Percentiles rank a stretch among this genome's conserved stretches.
Conservation (phyloP, 2,888 invertebrate species). For the Imbricaverruca yamaguchii region DNA sequence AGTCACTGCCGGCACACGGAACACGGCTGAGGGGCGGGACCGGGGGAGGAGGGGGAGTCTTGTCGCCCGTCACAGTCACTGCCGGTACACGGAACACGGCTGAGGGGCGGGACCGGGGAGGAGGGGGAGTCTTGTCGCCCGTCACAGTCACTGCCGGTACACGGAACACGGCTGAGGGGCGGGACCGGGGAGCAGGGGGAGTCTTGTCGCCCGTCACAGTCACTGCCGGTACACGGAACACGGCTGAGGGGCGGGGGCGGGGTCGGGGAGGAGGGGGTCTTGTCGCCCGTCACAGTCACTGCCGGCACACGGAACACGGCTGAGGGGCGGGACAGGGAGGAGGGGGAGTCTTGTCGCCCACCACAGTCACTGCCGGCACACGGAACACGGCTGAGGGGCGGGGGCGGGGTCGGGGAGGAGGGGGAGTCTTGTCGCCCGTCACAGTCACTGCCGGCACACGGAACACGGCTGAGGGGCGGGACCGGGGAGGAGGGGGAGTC, state of each 20-base stretch:
- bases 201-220: slow-evolving; percentile 2
- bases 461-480: neutral
- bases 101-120: too few species aligned
- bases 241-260: neutral
- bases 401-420: neutral
- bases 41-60: neutral
- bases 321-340: too few species aligned
- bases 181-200: neutral
- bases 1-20: slow-evolving; percentile 16
- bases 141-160: neutral
- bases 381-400: neutral
- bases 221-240: slow-evolving; percentile 7
- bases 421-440: neutral
- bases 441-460: slow-evolving; percentile 15
- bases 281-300: slow-evolving; percentile 10
- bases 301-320: slow-evolving; percentile 5
- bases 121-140: neutral
- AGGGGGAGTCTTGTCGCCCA: neutral
- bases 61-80: slow-evolving; percentile 9
- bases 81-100: slow-evolving; percentile 5
- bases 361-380: slow-evolving; percentile 13
- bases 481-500: neutral
- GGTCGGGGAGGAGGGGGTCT: neutral
- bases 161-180: neutral
- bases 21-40: neutral